Evolutionary conservation across 2,888 invertebrate species (phyloP).

Genomic region (Pterobdella sp.): DNA sequence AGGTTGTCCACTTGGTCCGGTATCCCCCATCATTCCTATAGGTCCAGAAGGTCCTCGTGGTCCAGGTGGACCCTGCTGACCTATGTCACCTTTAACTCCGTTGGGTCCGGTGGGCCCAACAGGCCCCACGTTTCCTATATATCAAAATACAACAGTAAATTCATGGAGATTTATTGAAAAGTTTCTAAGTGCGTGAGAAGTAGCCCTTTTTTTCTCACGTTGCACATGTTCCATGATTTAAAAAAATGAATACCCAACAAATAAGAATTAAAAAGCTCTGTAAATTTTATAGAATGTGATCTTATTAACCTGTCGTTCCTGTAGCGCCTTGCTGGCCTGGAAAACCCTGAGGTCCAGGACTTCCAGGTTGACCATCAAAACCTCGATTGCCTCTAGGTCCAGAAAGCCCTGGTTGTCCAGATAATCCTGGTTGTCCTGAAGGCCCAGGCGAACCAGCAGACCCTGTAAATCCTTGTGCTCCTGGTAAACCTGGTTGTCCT

Average conservation of each 20-base stretch:
- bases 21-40: constrained; percentile 29
- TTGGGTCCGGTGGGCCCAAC: constrained; percentile 31
- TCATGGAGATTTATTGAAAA: too few relatives aligned
- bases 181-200: too few relatives aligned
- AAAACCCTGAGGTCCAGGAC: constrained; percentile 56
- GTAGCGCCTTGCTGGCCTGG: constrained; percentile 37
- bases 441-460: constrained; percentile 22
- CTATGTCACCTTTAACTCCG: constrained; percentile 33
- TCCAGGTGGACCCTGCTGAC: constrained; percentile 33
- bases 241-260: too few relatives aligned
- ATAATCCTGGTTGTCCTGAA: constrained; percentile 18
- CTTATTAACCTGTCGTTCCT: constrained; percentile 29
- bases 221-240: too few relatives aligned
- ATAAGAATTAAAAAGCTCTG: too few relatives aligned
- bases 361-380: constrained; percentile 45
- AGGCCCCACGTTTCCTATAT: constrained; percentile 28
- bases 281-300: constrained; percentile 1
- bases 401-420: constrained; percentile 15
- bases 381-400: neutral
- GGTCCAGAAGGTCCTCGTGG: constrained; percentile 31
- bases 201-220: too few relatives aligned
- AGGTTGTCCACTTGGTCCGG: constrained; percentile 45
- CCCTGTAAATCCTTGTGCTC: constrained; percentile 26
- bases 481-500: constrained; percentile 26
- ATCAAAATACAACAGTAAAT: too few relatives aligned